Evolutionary conservation across 2,888 invertebrate species (phyloP), one percentile per base, ranked within the genome.

Genomic region (Geotrupes spiniger): DNA sequence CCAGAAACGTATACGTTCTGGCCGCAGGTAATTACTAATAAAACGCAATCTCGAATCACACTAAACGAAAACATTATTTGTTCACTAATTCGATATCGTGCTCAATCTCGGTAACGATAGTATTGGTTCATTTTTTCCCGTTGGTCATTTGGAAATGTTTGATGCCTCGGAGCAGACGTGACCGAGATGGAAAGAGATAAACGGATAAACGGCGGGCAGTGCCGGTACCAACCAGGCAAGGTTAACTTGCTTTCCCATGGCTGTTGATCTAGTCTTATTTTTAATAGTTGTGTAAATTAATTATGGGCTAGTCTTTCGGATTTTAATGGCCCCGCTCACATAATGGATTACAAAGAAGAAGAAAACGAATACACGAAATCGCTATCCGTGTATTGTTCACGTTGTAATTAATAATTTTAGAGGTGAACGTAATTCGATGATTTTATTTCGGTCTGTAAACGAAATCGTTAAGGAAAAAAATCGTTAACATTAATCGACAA

Each of bases 91-190:
- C 15, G 33, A 33, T 33, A 33, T 33, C 33, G 33, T 33, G 33
- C 33, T 12, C 33, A 33, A 33, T 33, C 33, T 33, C 21, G 33
- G 14, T 33, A 33, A 33, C 15, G 33, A 33, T 28, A 37, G 28
- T 36, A 48, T 37, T 48, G n/a, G 33, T 43, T 46, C 25, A 16
- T 39, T 46, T 31, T 40, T 46, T 17, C 40, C 36, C 42, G 25
- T 48, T 16, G 36, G 40, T 42, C 38, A 38, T 29, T 29, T 50
- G 41, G 44, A 53, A 42, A 52, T 29, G 46, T 47, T 50, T 46
- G 42, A 47, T 53, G 46, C 46, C 50, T 52, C 39, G 43, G 29
- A 49, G 50, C 42, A 27, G 36, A 47, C 50, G 53, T 53, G 53
- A 53, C 46, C 36, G 40, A 39, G 41, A 42, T 46, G 43, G 42